Percentiles rank a stretch among this genome's conserved stretches.
Conservation (phyloP, 2,113 vertebrate genomes). For the Enhydra lutris region DNA sequence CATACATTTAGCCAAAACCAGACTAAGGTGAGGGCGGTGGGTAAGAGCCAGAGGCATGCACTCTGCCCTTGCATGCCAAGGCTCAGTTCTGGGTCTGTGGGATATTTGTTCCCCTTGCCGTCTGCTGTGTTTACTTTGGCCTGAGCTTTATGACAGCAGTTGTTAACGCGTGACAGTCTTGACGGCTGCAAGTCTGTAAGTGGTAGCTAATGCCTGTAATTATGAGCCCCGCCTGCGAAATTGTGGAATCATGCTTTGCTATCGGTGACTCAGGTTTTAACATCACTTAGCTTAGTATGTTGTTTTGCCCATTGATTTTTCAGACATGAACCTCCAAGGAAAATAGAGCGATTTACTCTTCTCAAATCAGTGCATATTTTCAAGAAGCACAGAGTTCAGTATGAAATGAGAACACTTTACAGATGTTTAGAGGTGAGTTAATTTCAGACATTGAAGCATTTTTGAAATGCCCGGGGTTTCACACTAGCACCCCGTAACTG, state of each 20-base stretch:
- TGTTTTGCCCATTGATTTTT: constrained; percentile 56
- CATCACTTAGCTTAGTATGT: background rate
- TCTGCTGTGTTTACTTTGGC: constrained; percentile 18
- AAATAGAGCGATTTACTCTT: constrained; percentile 90
- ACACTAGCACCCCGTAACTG: background rate
- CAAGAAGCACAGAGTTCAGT: constrained; percentile 98
- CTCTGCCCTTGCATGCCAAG: background rate
- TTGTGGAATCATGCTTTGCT: background rate
- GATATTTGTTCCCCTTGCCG: background rate
- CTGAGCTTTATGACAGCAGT: background rate
- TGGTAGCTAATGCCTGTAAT: background rate
- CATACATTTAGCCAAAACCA: background rate
- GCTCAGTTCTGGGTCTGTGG: background rate
- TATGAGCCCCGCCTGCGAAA: background rate
- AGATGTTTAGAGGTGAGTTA: constrained; percentile 88
- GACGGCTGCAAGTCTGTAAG: background rate
- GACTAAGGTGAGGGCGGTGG: background rate
- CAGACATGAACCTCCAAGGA: constrained; percentile 88
- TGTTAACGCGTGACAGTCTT: constrained; percentile 1
- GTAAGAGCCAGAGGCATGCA: fast-evolving
- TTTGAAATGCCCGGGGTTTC: background rate
- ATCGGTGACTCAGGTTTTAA: constrained; percentile 23
- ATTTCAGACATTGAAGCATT: background rate
- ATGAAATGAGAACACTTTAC: constrained; percentile 97
- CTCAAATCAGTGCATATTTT: constrained; percentile 97